Base-by-base conservation (phyloP, 2,113 vertebrate genomes). In the Vulpes vulpes region DNA sequence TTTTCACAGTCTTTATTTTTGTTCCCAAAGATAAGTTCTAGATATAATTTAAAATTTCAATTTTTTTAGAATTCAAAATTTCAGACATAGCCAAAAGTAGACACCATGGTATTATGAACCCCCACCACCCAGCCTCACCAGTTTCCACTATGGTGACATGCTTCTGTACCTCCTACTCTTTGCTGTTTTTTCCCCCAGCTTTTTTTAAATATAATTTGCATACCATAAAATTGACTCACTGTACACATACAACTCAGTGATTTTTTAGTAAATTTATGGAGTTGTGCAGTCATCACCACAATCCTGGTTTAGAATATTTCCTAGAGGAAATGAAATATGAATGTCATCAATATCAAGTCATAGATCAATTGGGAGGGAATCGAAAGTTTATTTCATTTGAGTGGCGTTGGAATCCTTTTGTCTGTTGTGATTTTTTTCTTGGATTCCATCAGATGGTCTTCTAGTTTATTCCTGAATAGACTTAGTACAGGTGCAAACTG, bases 371-470 rank as follows among this genome's bases (percentile, higher is more conserved):
- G 38, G 49, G 76, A 88, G 62, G 43, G 27, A n/a, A 35, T 76
- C 74, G 88, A 81, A 93, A 85, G 17, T 92, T 87, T 69, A 22
- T 95, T 91, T 73, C 73, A 81, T 43, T 38, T 53, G 80, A 80
- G 27, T 7, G 8, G 1, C 84, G 17, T 74, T 43, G 73, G 53
- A 85, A 38, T 91, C 27, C 65, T 95, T 15, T 83, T 86, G 53
- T 64, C 35, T 91, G 25, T 51, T 82, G 16, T 30, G 10, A 11
- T 71, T 19, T 81, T 79, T 82, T 57, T 53, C 51, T 83, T 79
- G 38, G 2, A 67, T 74, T 62, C 71, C n/a, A 62, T 95, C 85
- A 69, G 30, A 78, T 27, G 20, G 2, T 59, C 64, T 25, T 65
- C 15, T 55, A 32, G 20, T 71, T 93, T 80, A 92, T 86, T 93